Base-by-base conservation (phyloP, 1,140 invertebrate genomes). In the Dolichoris vasculosae region DNA sequence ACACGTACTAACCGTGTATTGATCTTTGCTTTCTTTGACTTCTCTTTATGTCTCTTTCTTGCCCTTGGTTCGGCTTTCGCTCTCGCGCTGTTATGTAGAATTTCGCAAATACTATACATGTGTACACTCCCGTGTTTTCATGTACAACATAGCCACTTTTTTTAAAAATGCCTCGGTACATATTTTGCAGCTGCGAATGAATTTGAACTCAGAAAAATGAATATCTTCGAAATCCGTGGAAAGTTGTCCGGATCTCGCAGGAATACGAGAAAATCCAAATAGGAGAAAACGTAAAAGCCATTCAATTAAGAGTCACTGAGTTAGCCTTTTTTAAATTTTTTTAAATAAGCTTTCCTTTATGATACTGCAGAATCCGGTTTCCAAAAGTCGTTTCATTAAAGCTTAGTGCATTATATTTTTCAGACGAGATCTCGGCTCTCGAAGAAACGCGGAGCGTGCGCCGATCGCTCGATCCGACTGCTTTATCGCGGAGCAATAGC, bases 11-110 rank as follows among this genome's bases (percentile, higher is more conserved):
- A 26, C n/a, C 38, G 75, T 59, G 75, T 84, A 84, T 84, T 84
- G 82, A 84, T 84, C 82, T 84, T 32, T 73, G 63, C 76, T 79
- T 84, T 73, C 82, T 77, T 84, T 78, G 75, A 84, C 82, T 84
- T 76, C n/a, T 75, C 73, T 64, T 82, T 82, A 71, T 82, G 30
- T 73, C 63, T 82, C 71, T 76, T 83, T 64, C 82, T 77, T 77
- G 71, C 59, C 82, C 81, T 83, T 83, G 79, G 79, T 11, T 23
- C 43, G 30, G 46, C 79, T 69, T 63, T 71, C 79, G 26, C 40
- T 30, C 80, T 51, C 59, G 63, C 55, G 15, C 43, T 23, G n/a
- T 35, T 43, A 32, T 20, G 43, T 38, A 76, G 63, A 80, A 80
- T 67, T 80, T 67, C 15, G 78, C 55, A 38, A 64, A 35, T 17